Percentiles rank a stretch among this genome's conserved stretches.
These are phyloP conservation scores for Protobothrops flavoviridis DNA, from an alignment of 2,113 vertebrate genomes.

Conservation along the genomic window DNA sequence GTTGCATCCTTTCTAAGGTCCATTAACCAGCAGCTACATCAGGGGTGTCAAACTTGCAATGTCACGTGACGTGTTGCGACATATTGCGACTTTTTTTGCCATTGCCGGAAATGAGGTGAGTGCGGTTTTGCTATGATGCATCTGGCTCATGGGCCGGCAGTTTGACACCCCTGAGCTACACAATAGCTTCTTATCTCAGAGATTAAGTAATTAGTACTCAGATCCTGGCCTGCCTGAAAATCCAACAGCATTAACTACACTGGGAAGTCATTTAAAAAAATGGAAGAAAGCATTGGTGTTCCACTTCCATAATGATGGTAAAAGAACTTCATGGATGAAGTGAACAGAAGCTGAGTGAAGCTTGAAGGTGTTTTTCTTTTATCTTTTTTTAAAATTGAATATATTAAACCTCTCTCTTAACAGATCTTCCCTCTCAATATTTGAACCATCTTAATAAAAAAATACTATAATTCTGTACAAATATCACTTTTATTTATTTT, in stretches of 20 bases:
- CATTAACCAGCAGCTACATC: background rate
- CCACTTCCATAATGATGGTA: background rate
- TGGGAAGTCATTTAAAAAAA: background rate
- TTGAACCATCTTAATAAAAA: background rate
- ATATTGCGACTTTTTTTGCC: no score
- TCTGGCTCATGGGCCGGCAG: no score
- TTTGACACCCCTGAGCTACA: background rate
- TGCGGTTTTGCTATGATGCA: no score
- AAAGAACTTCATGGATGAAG: background rate
- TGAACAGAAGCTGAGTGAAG: background rate
- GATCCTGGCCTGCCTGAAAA: background rate
- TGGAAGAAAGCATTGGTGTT: background rate
- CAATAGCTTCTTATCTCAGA: background rate
- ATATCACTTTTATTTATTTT: background rate
- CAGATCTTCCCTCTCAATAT: background rate
- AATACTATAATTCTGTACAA: background rate
- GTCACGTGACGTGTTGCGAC: no score
- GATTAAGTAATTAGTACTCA: background rate
- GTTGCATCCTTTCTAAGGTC: background rate
- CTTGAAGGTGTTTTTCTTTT: background rate
- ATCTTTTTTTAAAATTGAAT: background rate
- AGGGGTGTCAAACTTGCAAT: no score
- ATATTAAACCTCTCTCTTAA: background rate
- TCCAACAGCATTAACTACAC: background rate
- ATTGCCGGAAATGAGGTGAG: no score